Conservation (phyloP, 2,888 invertebrate species). For the Tricholauxania praeusta region DNA sequence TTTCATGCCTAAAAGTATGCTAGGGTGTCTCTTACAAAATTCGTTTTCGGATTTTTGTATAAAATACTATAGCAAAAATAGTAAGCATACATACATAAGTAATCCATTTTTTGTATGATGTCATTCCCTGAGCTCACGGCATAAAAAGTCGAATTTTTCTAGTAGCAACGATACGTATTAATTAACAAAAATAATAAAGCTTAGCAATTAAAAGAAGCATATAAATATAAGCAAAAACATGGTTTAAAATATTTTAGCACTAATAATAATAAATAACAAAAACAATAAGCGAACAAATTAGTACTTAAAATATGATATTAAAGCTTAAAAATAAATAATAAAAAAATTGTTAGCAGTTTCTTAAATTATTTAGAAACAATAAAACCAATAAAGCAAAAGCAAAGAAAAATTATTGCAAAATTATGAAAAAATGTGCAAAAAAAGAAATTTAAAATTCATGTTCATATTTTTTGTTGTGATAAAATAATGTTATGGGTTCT, state of each 20-base stretch:
- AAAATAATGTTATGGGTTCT: too few species aligned
- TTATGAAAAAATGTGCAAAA: conserved; percentile 23
- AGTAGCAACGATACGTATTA: too few species aligned
- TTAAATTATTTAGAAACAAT: conserved; percentile 39
- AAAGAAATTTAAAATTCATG: too few species aligned
- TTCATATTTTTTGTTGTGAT: too few species aligned
- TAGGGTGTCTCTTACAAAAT: too few species aligned
- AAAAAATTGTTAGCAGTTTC: conserved; percentile 42
- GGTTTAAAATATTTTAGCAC: conserved; percentile 18
- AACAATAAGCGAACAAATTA: conserved; percentile 31
- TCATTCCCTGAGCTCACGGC: too few species aligned
- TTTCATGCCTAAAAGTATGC: too few species aligned
- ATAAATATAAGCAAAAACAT: conserved; percentile 21
- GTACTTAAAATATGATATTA: conserved; percentile 31
- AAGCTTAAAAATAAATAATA: conserved; percentile 40
- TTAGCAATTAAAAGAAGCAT: conserved; percentile 26
- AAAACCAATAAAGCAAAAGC: conserved; percentile 37
- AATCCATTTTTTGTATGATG: too few species aligned
- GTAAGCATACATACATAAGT: too few species aligned
- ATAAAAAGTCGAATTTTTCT: too few species aligned
- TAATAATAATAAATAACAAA: not conserved
- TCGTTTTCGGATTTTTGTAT: too few species aligned
- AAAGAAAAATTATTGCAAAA: conserved; percentile 30
- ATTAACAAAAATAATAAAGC: conserved; percentile 26
- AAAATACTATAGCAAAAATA: too few species aligned